phyloP scores from a whole-genome alignment of 2,113 vertebrate genomes.

The Macrotus californicus region DNA sequence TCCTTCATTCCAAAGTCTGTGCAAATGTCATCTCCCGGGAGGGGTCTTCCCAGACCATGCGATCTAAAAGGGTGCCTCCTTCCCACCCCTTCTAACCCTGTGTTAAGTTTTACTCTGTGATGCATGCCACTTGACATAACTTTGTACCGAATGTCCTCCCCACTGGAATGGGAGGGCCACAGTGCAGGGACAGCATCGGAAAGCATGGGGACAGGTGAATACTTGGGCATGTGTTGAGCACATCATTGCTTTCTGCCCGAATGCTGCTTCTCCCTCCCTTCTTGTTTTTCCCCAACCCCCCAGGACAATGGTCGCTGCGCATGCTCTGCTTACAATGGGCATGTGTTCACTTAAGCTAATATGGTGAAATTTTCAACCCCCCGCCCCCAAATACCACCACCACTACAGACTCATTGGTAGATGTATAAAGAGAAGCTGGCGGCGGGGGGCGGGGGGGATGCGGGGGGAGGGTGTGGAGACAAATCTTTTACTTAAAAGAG shows the following conservation, averaged over 20 bases:
- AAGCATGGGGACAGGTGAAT: rapidly evolving
- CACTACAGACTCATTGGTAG: neutral
- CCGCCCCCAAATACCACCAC: neutral
- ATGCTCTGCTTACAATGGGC: neutral
- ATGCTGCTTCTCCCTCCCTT: neutral
- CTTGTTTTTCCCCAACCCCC: neutral
- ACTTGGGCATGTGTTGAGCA: rapidly evolving
- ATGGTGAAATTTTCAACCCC: neutral
- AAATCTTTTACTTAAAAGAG: neutral
- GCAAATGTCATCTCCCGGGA: neutral
- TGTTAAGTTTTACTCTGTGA: neutral
- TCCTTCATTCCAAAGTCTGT: neutral
- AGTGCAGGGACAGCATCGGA: neutral
- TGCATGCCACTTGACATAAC: neutral
- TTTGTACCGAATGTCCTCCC: neutral
- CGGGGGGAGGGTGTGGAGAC: neutral
- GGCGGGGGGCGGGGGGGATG: neutral
- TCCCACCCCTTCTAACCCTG: neutral
- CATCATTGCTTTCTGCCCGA: neutral
- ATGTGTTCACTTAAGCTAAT: neutral
- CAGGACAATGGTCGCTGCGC: neutral
- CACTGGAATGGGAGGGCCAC: neutral
- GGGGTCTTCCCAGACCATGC: neutral
- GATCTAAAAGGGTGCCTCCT: neutral
- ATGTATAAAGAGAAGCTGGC: neutral